Percentiles rank a stretch among this genome's conserved stretches.
Evolutionary conservation across 2,888 invertebrate species (phyloP).

Genomic region (Tachystola acroxantha): DNA sequence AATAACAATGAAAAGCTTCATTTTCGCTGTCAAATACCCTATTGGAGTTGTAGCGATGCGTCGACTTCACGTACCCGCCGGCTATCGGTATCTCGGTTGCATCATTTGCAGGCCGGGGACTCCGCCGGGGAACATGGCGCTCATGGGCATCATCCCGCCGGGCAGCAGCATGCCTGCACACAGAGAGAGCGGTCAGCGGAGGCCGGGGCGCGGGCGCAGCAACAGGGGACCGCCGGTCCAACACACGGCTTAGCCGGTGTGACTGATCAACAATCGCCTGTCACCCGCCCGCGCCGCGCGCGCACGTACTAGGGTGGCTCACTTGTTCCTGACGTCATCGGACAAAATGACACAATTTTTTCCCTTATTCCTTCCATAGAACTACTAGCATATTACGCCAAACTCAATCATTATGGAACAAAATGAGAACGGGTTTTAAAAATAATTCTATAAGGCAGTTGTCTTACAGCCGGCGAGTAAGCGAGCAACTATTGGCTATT

Average conservation of each 20-base stretch:
- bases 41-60: slow-evolving; percentile 32
- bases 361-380: no score
- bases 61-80: slow-evolving; percentile 33
- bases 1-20: no score
- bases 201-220: slow-evolving; percentile 17
- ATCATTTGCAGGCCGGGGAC: slow-evolving; percentile 80
- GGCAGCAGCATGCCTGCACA: slow-evolving; percentile 72
- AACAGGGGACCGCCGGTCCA: slow-evolving; percentile 49
- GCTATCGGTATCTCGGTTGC: slow-evolving; percentile 93
- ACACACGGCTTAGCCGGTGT: slow-evolving; percentile 56
- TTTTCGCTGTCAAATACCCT: no score
- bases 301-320: neutral
- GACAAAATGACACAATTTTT: no score
- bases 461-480: no score
- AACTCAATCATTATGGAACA: no score
- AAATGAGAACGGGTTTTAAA: no score
- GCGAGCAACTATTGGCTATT: no score
- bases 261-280: slow-evolving; percentile 63
- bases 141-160: slow-evolving; percentile 74
- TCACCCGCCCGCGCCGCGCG: slow-evolving; percentile 27
- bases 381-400: no score
- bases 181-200: slow-evolving; percentile 15
- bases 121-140: slow-evolving; percentile 71
- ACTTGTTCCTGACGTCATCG: no score
- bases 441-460: no score